Evolutionary conservation across 1,140 invertebrate genomes (phyloP).

Genomic region (Drosophila triauraria): DNA sequence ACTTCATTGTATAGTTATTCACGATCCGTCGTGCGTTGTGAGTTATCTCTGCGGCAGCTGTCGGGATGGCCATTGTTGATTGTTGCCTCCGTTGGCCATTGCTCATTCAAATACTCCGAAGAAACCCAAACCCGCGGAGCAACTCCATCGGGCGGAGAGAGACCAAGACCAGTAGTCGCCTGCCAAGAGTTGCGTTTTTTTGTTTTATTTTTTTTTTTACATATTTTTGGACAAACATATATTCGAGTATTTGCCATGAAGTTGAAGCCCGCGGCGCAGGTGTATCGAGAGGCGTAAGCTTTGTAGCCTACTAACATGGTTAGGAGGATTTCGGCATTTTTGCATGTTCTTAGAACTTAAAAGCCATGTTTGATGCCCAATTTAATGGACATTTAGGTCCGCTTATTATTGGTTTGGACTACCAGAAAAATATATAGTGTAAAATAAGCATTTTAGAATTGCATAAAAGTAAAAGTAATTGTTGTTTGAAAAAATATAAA

Average conservation of each 20-base stretch:
- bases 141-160: slow-evolving; percentile 17
- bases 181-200: slow-evolving; percentile 28
- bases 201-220: slow-evolving; percentile 2
- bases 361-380: neutral
- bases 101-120: slow-evolving; percentile 26
- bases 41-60: slow-evolving; percentile 53
- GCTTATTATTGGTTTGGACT: neutral
- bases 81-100: slow-evolving; percentile 41
- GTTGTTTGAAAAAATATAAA: neutral
- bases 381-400: slow-evolving; percentile 8
- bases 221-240: slow-evolving; percentile 9
- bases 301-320: slow-evolving; percentile 55
- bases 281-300: slow-evolving; percentile 42
- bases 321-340: slow-evolving; percentile 28
- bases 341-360: slow-evolving; percentile 18
- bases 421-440: neutral
- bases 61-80: slow-evolving; percentile 61
- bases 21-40: slow-evolving; percentile 65
- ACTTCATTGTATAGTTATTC: slow-evolving; percentile 56
- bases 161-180: slow-evolving; percentile 56
- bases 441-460: neutral
- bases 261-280: slow-evolving; percentile 22
- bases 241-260: slow-evolving; percentile 10
- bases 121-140: slow-evolving; percentile 16
- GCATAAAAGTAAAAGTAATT: neutral